Evolutionary conservation across 2,113 vertebrate species (phyloP), one percentile per base, ranked within the genome.

Genomic region (Oryzias melastigma): DNA sequence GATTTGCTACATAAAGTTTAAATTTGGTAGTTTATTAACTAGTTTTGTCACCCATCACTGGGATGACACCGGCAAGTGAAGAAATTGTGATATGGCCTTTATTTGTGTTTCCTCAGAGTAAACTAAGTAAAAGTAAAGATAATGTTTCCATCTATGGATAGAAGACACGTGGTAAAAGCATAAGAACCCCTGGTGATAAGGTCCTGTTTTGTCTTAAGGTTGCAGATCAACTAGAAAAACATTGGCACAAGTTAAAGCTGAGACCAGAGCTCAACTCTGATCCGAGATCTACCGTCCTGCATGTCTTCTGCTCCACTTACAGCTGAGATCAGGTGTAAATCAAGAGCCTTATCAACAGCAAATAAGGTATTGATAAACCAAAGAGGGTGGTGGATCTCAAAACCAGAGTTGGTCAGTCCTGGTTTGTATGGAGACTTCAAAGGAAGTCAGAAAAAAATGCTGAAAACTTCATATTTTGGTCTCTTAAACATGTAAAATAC

Each of bases 181-280:
- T 67, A 84, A 81, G 80, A 71, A 71, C 73, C 75, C 71, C 75
- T 83, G 81, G 85, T 78, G 24, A 80, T 68, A 65, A 75, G 69
- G 63, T 84, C 80, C 70, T 50, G 45, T 68, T 77, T 20, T 65
- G 49, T 75, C 63, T 20, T 71, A 71, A 87, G 72, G 71, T 80
- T 65, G 80, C 73, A 77, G 55, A 78, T 62, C 62, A 35, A 81
- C 62, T 67, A 29, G 27, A 77, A 82, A 35, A 87, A 80, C 67
- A 54, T 81, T 85, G 78, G 74, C 83, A 88, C 83, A 74, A 19
- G 49, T 57, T 67, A 80, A 56, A 35, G 35, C 35, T 35, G 35
- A 35, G 35, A 12, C 35, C 10, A 12, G 35, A 35, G 35, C 35
- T 12, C 35, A 35, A 35, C 35, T 35, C 29, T 35, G 35, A 35